A percentile compares a stretch with the other conserved stretches of the same genome.
phyloP scores from a whole-genome alignment of 2,888 invertebrate species.

The Papilio gigon region DNA sequence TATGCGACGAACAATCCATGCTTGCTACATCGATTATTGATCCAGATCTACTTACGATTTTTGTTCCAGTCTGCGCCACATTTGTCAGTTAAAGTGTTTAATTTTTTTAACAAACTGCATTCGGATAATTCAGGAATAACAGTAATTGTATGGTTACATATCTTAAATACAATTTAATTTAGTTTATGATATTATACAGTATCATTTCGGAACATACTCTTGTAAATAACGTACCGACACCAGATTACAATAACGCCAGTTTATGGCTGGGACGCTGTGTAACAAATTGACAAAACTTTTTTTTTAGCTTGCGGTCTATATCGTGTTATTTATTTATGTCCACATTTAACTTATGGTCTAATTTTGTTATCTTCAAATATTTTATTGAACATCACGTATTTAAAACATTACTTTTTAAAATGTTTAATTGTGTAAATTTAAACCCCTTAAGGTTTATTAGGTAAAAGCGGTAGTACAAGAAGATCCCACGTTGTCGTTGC shows the following conservation, averaged over 20 bases:
- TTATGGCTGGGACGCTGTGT: constrained; percentile 18
- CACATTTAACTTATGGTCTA: neutral
- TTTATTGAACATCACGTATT: too few species aligned
- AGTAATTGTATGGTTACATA: neutral
- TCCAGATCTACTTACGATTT: neutral
- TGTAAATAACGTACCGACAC: constrained; percentile 1
- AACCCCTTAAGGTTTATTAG: too few species aligned
- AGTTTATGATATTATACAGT: neutral
- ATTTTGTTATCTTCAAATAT: constrained; percentile 9
- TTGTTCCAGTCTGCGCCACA: neutral
- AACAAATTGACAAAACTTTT: constrained; percentile 20
- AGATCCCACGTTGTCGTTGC: neutral
- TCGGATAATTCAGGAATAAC: neutral
- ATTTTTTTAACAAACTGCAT: too few species aligned
- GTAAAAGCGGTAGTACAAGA: too few species aligned
- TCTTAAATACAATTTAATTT: neutral
- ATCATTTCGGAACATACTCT: neutral
- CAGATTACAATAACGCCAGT: constrained; percentile 17
- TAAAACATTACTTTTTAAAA: too few species aligned
- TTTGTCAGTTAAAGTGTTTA: too few species aligned
- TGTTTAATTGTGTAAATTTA: too few species aligned
- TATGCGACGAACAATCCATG: too few species aligned
- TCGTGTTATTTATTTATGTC: constrained; percentile 15
- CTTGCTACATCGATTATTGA: too few species aligned
- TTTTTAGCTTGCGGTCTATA: constrained; percentile 10